phyloP scores from a whole-genome alignment of 2,797 vertebrate species.

The Onychomys arenicola region DNA sequence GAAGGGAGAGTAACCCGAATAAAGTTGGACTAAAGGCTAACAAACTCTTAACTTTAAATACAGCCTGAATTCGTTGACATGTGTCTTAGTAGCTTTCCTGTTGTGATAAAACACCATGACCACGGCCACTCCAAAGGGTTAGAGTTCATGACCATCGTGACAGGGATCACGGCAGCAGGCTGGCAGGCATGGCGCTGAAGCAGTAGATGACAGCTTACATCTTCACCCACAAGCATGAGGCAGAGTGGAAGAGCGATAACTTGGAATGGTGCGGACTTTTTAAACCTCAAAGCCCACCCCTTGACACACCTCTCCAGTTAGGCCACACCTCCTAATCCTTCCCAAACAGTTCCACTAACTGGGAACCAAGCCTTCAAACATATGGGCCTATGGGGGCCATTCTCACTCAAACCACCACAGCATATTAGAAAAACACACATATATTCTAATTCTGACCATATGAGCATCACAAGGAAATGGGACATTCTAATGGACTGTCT shows the following conservation, averaged over 20 bases:
- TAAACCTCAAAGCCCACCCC: not conserved
- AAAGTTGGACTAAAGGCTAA: constrained; percentile 39
- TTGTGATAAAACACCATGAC: not conserved
- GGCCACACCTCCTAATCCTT: not conserved
- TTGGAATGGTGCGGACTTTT: not conserved
- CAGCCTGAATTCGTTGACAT: not conserved
- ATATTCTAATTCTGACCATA: constrained; percentile 13
- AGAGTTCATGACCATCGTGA: not conserved
- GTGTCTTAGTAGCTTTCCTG: not conserved
- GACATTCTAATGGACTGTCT: not conserved
- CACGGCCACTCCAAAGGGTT: not conserved
- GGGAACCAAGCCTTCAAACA: not conserved
- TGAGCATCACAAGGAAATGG: not conserved
- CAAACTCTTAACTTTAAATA: constrained; percentile 37
- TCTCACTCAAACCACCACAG: not conserved
- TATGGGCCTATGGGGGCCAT: not conserved
- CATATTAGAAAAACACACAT: not conserved
- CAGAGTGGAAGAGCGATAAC: too few relatives aligned
- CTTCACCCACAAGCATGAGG: not conserved
- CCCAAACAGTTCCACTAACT: not conserved
- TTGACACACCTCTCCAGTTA: not conserved
- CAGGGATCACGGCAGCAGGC: not conserved
- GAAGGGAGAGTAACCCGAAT: constrained; percentile 21
- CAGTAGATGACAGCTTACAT: not conserved
- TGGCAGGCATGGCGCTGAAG: not conserved